phyloP scores from a whole-genome alignment of 2,888 invertebrate genomes.

The Pandemis corylana region DNA sequence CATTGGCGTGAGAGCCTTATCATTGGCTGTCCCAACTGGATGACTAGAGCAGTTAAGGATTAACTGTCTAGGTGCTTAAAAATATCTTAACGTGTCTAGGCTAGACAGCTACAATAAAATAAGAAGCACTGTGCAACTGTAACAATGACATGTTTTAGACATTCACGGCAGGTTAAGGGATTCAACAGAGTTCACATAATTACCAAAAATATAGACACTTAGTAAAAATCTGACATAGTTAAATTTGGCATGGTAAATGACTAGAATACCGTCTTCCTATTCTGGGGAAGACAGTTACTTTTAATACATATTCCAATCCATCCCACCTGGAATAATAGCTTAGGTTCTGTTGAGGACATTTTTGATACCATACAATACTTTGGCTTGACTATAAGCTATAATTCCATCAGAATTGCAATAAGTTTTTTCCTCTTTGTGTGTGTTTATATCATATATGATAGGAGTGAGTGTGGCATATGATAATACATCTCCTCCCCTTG shows the following conservation, averaged over 20 bases:
- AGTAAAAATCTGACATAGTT: background rate
- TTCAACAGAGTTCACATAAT: background rate
- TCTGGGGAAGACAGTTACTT: background rate
- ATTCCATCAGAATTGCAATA: slow-evolving; percentile 74
- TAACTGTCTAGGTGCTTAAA: too few species aligned
- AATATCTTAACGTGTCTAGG: too few species aligned
- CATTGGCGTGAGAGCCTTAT: too few species aligned
- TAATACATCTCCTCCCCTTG: slow-evolving; percentile 90
- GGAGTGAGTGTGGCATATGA: slow-evolving; percentile 56
- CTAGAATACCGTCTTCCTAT: background rate
- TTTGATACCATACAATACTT: slow-evolving; percentile 58
- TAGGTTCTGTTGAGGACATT: slow-evolving; percentile 45
- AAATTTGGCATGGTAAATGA: background rate
- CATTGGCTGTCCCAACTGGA: too few species aligned
- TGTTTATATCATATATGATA: slow-evolving; percentile 69
- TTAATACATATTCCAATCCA: slow-evolving; percentile 1
- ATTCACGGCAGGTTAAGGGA: too few species aligned
- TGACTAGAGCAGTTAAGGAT: too few species aligned
- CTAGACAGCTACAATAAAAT: too few species aligned
- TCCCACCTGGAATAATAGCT: background rate
- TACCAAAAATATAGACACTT: background rate
- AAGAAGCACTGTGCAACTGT: too few species aligned
- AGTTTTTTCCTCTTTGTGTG: slow-evolving; percentile 58
- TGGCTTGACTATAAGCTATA: slow-evolving; percentile 63
- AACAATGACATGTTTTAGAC: too few species aligned